phyloP scores from a whole-genome alignment of 2,888 invertebrate species.

The Keiferia lycopersicella region DNA sequence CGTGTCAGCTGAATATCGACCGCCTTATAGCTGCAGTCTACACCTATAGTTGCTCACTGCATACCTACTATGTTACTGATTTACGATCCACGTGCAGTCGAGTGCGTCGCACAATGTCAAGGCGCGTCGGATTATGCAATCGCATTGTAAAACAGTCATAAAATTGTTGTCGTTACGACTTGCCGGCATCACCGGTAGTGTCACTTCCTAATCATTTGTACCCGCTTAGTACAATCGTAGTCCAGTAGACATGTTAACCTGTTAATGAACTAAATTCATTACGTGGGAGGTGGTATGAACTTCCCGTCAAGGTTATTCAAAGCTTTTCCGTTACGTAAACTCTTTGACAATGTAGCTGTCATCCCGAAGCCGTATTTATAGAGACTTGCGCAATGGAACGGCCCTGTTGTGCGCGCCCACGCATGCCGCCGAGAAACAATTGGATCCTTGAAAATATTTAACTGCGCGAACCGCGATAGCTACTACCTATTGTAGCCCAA shows the following conservation, averaged over 20 bases:
- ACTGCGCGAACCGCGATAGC: conserved; percentile 31
- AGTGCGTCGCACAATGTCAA: conserved; percentile 77
- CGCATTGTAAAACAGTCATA: conserved; percentile 71
- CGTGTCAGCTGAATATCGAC: neutral
- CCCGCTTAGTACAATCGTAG: neutral
- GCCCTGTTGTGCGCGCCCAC: conserved; percentile 35
- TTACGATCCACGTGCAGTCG: conserved; percentile 75
- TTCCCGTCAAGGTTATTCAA: neutral
- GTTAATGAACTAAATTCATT: neutral
- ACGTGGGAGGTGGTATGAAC: neutral
- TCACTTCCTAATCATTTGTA: neutral
- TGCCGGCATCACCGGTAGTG: neutral
- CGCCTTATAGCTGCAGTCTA: neutral
- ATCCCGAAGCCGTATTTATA: conserved; percentile 27
- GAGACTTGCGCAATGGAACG: conserved; percentile 38
- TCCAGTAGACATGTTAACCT: neutral
- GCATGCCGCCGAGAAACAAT: conserved; percentile 45
- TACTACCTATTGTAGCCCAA: conserved; percentile 21
- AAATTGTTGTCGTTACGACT: conserved; percentile 54
- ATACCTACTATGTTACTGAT: conserved; percentile 56
- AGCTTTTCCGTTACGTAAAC: conserved; percentile 17
- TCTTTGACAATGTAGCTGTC: conserved; percentile 20
- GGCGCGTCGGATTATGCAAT: conserved; percentile 69
- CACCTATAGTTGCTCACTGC: conserved; percentile 28
- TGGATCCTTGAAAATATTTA: conserved; percentile 46